Base-by-base conservation (phyloP, 1,140 invertebrate species). In the Sesamia nonagrioides region DNA sequence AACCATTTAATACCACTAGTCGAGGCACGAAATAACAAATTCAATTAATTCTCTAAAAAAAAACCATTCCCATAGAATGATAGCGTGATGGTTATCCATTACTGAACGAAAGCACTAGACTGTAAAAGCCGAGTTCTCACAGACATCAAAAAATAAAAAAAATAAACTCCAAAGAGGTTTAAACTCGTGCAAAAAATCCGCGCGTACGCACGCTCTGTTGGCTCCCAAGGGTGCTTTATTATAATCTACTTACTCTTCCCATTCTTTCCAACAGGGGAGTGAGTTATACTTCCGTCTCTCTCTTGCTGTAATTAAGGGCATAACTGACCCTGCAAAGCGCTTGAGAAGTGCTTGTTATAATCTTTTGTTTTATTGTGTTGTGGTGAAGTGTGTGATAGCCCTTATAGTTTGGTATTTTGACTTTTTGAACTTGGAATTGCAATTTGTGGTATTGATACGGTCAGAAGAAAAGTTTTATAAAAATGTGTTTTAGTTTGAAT, bases 271-370 rank as follows among this genome's bases (percentile, higher is more conserved):
- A 72, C 56, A 5, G 1, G 8, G n/a, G 42, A 40, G 40, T 45
- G 17, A 42, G 48, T 9, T 77, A 56, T 77, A 68, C 33, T 54
- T 45, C 35, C 37, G 17, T 81, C 56, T 91, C 86, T 81, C 48
- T 71, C 84, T 80, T 86, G 7, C 17, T 13, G 21, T 94, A 94
- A 92, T 94, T 92, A 92, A 92, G 89, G 89, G 89, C 85, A 84
- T 90, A 77, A 85, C 87, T 89, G 91, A 94, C 92, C 90, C 88
- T 88, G 85, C 81, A 87, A 84, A 88, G 89, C 88, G 85, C 86
- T 88, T 89, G 88, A 89, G 88, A 92, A 94, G 92, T 89, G 87
- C 87, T 92, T 91, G 88, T 92, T 92, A 87, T 93, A 91, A 92
- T 91, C 91, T 87, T 88, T 94, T 93, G 91, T 94, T 87, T 92